phyloP scores from a whole-genome alignment of 2,797 vertebrate genomes.

The Phataginus tricuspis region DNA sequence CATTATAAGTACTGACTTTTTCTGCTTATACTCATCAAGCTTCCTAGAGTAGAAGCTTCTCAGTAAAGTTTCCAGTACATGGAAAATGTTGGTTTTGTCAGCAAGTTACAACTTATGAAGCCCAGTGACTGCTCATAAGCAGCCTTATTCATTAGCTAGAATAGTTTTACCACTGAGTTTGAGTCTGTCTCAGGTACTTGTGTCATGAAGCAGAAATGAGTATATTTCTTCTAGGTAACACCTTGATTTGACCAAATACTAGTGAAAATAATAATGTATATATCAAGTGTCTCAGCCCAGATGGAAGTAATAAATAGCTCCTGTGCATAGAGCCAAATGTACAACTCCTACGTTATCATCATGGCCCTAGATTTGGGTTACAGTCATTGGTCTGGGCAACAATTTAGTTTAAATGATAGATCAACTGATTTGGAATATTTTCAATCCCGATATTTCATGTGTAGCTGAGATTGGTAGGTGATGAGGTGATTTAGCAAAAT shows the following conservation, averaged over 20 bases:
- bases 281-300: not conserved
- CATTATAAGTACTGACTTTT: not conserved
- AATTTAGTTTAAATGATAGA: not conserved
- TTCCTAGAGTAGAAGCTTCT: not conserved
- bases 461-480: not conserved
- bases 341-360: not conserved
- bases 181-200: not conserved
- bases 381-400: not conserved
- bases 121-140: not conserved
- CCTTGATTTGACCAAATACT: not conserved
- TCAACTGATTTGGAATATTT: not conserved
- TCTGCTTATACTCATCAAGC: not conserved
- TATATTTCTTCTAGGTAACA: not conserved
- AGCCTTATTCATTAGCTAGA: not conserved
- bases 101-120: not conserved
- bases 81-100: not conserved
- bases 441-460: not conserved
- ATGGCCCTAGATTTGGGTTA: not conserved
- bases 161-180: not conserved
- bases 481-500: not conserved
- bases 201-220: not conserved
- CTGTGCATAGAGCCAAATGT: not conserved
- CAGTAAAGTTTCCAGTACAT: not conserved
- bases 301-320: not conserved
- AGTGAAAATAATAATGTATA: not conserved